A percentile compares a stretch with the other conserved stretches of the same genome.
These are phyloP conservation scores for Cotesia vestalis DNA, from an alignment of 1,140 invertebrate species.

Conservation along the genomic window DNA sequence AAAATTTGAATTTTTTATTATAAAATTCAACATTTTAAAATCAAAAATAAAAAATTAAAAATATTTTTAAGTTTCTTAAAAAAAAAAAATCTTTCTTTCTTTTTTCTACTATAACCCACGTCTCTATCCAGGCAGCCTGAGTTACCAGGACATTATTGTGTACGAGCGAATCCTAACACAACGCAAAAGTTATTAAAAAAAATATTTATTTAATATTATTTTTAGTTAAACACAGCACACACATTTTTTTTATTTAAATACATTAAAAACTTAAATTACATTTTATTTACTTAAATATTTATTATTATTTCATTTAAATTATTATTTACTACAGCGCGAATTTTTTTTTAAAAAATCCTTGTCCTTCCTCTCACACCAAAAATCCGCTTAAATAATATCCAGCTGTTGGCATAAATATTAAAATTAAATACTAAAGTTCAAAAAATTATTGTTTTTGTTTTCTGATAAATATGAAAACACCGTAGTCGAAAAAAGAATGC, in stretches of 20 bases:
- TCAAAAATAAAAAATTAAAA: too few species aligned
- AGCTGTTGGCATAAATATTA: slow-evolving; percentile 28
- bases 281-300: background rate
- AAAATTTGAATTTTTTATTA: too few species aligned
- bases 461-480: slow-evolving; percentile 18
- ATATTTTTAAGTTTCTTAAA: too few species aligned
- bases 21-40: too few species aligned
- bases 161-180: slow-evolving; percentile 35
- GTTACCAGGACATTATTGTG: slow-evolving; percentile 27
- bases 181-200: background rate
- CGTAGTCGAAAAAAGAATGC: slow-evolving; percentile 31
- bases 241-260: background rate
- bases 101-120: too few species aligned
- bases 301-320: background rate
- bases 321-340: slow-evolving; percentile 14
- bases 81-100: too few species aligned
- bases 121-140: slow-evolving; percentile 13
- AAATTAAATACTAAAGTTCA: slow-evolving; percentile 31
- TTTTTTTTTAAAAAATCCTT: slow-evolving; percentile 26
- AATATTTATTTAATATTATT: too few species aligned
- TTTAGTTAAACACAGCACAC: background rate
- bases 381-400: slow-evolving; percentile 35
- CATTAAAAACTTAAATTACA: background rate
- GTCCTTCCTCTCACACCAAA: slow-evolving; percentile 30
- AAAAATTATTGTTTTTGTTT: slow-evolving; percentile 18